Base-by-base conservation (phyloP, 53 echinoderm and acorn worm genomes). In the Pentamera pediparva region DNA sequence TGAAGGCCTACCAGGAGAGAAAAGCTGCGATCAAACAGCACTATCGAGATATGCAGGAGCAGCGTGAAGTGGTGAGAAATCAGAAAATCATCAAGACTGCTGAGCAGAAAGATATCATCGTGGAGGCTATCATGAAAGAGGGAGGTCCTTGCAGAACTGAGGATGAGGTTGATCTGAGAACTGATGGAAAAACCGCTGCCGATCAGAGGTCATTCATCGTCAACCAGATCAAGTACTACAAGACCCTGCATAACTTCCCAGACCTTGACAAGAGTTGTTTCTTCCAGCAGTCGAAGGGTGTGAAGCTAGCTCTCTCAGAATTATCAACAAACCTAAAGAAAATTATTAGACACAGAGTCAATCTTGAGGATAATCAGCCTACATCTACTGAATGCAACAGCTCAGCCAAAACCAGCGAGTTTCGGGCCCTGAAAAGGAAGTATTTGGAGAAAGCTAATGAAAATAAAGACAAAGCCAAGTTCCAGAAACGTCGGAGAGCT, bases 1-100 rank as follows among this genome's bases (percentile, higher is more conserved):
- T 74, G 53, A 25, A 74, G 21, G 74, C 52, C 51, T 74, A 74
- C 32, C 26, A 53, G 36, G 55, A 74, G 18, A 52, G 74, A 54
- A 74, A 74, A 53, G 26, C 11, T 8, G 33, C 32, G 29, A 54
- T 74, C 2, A 74, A 74, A 35, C 32, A 50, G 20, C 53, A 37
- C 51, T 50, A 50, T 9, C 4, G 51, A 9, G 51, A 50, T 50
- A 3, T 50, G 4, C 51, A 50, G 51, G 51, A 3, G 51, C 51
- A 74, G 54, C 3, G 36, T 30, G 24, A 45, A 31, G 53, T 51
- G 53, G 51, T 5, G 22, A 50, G 35, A 32, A 64, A 64, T 39
- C 32, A 31, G 15, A 64, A 34, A 39, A 64, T 64, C 35, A 28
- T 64, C 11, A 35, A 64, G 39, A 32, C 34, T 21, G 65, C 65